phyloP scores from a whole-genome alignment of 1,140 invertebrate species.

The Temnothorax curvispinosus region DNA sequence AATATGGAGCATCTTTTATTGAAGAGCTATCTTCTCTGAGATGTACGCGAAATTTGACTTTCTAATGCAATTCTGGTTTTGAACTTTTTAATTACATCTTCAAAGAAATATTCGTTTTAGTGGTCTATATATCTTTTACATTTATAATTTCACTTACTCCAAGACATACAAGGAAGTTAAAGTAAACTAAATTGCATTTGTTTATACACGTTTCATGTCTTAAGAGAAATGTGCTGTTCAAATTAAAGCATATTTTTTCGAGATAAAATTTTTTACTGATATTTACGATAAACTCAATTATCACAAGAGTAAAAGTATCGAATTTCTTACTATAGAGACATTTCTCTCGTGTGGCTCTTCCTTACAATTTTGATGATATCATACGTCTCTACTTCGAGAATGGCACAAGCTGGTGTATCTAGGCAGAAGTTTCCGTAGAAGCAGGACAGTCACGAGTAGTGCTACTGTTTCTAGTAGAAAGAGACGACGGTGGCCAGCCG shows the following conservation, averaged over 20 bases:
- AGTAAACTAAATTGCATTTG: constrained; percentile 7
- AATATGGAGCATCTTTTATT: background rate
- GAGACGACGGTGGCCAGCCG: background rate
- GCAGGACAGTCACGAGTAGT: constrained; percentile 6
- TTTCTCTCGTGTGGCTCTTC: background rate
- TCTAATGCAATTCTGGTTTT: constrained; percentile 15
- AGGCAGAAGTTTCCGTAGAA: constrained; percentile 22
- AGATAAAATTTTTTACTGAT: background rate
- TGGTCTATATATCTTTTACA: background rate
- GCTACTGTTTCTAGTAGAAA: constrained; percentile 28
- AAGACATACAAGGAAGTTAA: background rate
- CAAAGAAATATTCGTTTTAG: background rate
- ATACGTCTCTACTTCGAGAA: constrained; percentile 32
- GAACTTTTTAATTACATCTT: background rate
- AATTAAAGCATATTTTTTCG: background rate
- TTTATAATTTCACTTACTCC: background rate
- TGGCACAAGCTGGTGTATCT: constrained; percentile 19
- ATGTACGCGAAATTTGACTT: background rate
- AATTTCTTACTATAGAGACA: background rate
- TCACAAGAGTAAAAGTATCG: background rate
- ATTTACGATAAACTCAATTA: background rate
- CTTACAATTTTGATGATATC: constrained; percentile 12
- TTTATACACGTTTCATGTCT: background rate
- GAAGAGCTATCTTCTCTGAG: background rate
- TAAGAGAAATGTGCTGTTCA: background rate